Conservation (phyloP, 2,797 vertebrate species). For the Podargus strigoides region DNA sequence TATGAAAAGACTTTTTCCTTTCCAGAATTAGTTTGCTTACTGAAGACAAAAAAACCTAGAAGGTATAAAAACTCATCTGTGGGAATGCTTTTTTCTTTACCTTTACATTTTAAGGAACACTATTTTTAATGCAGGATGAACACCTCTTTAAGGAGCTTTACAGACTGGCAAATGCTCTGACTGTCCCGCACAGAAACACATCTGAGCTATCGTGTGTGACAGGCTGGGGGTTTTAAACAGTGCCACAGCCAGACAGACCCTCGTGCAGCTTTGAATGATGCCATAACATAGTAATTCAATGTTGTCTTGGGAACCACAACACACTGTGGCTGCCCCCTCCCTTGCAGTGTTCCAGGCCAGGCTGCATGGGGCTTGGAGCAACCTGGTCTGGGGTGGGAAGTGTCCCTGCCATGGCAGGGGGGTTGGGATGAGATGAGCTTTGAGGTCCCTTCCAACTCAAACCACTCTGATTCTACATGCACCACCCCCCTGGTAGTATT, state of each 20-base stretch:
- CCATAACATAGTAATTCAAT: accelerated
- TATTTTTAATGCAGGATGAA: background rate
- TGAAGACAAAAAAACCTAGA: background rate
- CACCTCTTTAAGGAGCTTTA: background rate
- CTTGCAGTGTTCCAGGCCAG: no score
- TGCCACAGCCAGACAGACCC: accelerated
- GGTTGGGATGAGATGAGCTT: no score
- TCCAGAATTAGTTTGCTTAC: background rate
- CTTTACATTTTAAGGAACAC: background rate
- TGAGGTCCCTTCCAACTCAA: no score
- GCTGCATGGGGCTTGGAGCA: no score
- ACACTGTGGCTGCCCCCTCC: no score
- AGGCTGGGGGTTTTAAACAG: background rate
- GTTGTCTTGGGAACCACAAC: background rate
- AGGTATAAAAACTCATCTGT: background rate
- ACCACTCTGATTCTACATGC: no score
- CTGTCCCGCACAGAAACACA: background rate
- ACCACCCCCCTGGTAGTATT: background rate
- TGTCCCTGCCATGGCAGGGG: no score
- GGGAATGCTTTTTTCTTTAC: background rate
- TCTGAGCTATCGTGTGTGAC: background rate
- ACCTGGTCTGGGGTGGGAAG: no score
- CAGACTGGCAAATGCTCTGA: background rate
- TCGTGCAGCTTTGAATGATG: accelerated
- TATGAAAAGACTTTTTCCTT: background rate